These are phyloP conservation scores for Lineus longissimus DNA, from an alignment of 1,140 invertebrate genomes.

Conservation along the genomic window DNA sequence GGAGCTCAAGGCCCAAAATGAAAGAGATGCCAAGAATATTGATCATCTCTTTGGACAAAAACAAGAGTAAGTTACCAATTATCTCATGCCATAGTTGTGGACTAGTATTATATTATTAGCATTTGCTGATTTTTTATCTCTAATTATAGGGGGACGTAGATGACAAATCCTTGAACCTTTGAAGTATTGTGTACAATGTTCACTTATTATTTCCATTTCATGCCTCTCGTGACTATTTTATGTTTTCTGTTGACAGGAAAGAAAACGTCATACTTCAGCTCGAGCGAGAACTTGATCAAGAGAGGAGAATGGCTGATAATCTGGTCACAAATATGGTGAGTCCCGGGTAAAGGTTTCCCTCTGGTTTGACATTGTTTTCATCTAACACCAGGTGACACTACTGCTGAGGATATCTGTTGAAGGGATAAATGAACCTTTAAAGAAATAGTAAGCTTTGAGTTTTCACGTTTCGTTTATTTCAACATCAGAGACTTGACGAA, in stretches of 20 bases:
- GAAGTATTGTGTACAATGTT: neutral
- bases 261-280: slow-evolving; percentile 66
- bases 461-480: no score
- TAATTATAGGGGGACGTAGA: no score
- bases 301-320: slow-evolving; percentile 62
- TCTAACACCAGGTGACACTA: no score
- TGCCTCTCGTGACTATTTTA: neutral
- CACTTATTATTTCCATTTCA: neutral
- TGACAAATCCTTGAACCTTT: no score
- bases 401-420: no score
- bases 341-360: neutral
- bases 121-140: no score
- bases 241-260: slow-evolving; percentile 46
- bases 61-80: slow-evolving; percentile 55
- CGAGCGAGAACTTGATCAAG: slow-evolving; percentile 68
- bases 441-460: no score
- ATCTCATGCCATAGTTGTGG: no score
- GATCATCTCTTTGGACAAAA: slow-evolving; percentile 67
- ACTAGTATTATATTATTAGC: no score
- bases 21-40: slow-evolving; percentile 59
- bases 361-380: no score
- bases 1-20: slow-evolving; percentile 56
- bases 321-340: slow-evolving; percentile 61
- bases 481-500: no score
- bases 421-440: no score